Evolutionary conservation across 2,113 vertebrate species (phyloP).

Genomic region (Scomber colias): DNA sequence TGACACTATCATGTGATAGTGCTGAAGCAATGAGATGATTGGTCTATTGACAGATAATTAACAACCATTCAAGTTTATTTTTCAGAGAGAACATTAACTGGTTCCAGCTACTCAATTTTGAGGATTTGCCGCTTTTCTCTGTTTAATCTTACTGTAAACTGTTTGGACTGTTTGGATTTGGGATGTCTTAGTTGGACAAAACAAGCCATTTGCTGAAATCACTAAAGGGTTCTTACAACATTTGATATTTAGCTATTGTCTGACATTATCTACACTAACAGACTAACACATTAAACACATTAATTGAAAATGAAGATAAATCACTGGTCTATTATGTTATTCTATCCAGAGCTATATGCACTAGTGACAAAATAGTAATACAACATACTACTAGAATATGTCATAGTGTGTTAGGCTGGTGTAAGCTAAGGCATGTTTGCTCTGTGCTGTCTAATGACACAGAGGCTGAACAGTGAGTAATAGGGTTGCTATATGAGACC

Average conservation of each 20-base stretch:
- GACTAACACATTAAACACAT: not conserved
- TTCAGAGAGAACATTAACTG: not conserved
- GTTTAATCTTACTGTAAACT: not conserved
- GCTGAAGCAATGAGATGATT: not conserved
- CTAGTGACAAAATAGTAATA: not conserved
- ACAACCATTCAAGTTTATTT: not conserved
- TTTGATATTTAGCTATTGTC: not conserved
- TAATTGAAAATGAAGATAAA: not conserved
- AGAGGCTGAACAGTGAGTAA: constrained; percentile 58
- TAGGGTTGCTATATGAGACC: constrained; percentile 65
- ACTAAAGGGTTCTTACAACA: not conserved
- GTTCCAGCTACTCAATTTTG: not conserved
- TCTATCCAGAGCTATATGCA: not conserved
- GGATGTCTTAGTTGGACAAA: not conserved
- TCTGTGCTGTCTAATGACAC: constrained; percentile 35
- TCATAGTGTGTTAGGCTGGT: not conserved
- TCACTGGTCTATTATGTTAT: not conserved
- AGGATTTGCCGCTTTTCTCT: not conserved
- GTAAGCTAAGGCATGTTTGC: constrained; percentile 45
- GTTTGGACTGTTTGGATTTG: not conserved
- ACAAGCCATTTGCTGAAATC: not conserved
- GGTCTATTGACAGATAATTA: not conserved
- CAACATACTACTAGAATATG: constrained; percentile 13
- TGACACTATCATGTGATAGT: not conserved
- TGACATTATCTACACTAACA: not conserved